These are phyloP conservation scores for Sprattus sprattus DNA, from an alignment of 2,113 vertebrate species.

Conservation along the genomic window DNA sequence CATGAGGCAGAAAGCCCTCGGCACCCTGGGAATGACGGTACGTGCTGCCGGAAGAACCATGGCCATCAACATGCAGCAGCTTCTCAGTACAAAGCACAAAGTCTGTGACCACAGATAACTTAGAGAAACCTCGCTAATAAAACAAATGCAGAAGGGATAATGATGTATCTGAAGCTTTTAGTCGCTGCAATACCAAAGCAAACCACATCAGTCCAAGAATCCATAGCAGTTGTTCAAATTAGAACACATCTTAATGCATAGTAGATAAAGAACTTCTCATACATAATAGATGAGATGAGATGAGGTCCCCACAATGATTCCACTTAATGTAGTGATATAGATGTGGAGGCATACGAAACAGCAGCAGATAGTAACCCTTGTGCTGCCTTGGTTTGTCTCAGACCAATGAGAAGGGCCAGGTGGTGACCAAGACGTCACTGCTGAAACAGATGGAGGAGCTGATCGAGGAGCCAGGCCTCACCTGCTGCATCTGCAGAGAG, in stretches of 20 bases:
- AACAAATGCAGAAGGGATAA: background rate
- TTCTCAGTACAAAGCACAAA: background rate
- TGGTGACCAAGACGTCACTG: slow-evolving; percentile 94
- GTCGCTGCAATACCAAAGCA: background rate
- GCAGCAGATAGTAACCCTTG: background rate
- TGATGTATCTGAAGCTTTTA: background rate
- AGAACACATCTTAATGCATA: background rate
- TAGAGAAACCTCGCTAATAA: background rate
- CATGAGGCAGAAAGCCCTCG: slow-evolving; percentile 96
- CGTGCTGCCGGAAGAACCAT: slow-evolving; percentile 12
- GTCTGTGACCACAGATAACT: background rate
- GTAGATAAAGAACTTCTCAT: background rate
- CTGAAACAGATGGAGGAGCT: slow-evolving; percentile 99
- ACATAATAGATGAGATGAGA: background rate
- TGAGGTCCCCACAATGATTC: background rate
- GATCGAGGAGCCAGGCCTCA: slow-evolving; percentile 96
- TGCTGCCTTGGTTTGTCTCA: slow-evolving; percentile 54
- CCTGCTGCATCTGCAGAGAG: slow-evolving; percentile 97
- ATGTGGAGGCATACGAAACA: background rate
- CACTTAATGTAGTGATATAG: background rate
- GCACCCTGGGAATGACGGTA: slow-evolving; percentile 98
- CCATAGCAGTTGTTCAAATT: background rate
- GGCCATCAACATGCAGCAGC: background rate
- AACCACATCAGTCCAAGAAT: background rate
- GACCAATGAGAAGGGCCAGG: slow-evolving; percentile 98